These are phyloP conservation scores for Chymomyza costata DNA, from an alignment of 1,140 invertebrate genomes.

Conservation along the genomic window DNA sequence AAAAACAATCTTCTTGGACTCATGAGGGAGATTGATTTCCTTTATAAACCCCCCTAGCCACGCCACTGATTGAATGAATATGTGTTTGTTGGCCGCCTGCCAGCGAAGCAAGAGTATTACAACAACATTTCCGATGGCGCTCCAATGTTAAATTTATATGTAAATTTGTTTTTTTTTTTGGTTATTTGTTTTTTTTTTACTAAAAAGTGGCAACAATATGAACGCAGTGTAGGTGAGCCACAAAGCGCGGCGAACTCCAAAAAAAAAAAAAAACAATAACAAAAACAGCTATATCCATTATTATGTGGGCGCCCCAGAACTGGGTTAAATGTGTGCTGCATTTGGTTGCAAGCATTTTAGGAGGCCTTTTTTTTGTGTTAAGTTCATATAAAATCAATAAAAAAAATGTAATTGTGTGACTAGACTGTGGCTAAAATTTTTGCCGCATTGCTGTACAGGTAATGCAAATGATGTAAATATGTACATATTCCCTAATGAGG, in stretches of 20 bases:
- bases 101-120: no score
- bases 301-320: constrained; percentile 56
- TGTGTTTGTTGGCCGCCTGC: constrained; percentile 49
- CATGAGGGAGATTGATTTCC: no score
- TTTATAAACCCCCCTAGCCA: no score
- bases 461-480: no score
- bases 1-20: no score
- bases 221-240: constrained; percentile 35
- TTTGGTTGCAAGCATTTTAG: constrained; percentile 6
- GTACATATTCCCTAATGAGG: constrained; percentile 65
- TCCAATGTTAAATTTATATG: no score
- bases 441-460: constrained; percentile 19
- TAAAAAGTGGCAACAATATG: no score
- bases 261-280: neutral
- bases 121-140: no score
- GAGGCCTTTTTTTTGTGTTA: constrained; percentile 31
- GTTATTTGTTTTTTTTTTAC: no score
- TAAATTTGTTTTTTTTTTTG: no score
- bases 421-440: constrained; percentile 15
- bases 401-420: neutral
- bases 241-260: constrained; percentile 21
- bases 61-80: no score
- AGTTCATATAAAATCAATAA: constrained; percentile 63
- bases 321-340: constrained; percentile 44
- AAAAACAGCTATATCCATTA: no score